phyloP scores from a whole-genome alignment of 1,140 invertebrate species.

The Myzus persicae region DNA sequence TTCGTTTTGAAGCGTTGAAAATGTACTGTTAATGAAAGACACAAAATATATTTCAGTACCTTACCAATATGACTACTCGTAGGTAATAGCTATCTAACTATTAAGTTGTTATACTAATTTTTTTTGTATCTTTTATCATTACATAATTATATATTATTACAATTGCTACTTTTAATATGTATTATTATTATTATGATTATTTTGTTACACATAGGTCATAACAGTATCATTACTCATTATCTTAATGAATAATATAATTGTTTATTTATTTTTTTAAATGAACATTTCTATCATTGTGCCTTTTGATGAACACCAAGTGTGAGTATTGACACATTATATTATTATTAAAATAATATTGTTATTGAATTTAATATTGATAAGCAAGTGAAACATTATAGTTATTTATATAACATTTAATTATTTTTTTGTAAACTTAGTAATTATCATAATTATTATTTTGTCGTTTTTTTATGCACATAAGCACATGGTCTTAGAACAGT shows the following conservation, averaged over 20 bases:
- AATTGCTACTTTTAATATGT: background rate
- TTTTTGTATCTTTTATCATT: conserved; percentile 38
- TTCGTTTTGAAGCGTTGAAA: background rate
- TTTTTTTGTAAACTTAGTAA: background rate
- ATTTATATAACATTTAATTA: background rate
- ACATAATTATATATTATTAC: conserved; percentile 14
- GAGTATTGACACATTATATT: background rate
- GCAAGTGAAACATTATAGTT: background rate
- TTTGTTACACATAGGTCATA: background rate
- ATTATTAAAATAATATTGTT: conserved; percentile 47
- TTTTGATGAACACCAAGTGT: conserved; percentile 43
- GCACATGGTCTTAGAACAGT: background rate
- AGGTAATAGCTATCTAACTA: conserved; percentile 8
- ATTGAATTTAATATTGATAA: conserved; percentile 51
- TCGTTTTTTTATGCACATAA: conserved; percentile 35
- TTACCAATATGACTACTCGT: conserved; percentile 36
- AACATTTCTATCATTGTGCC: conserved; percentile 49
- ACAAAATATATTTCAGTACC: conserved; percentile 6
- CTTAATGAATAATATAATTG: conserved; percentile 1
- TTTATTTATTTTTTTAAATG: conserved; percentile 38
- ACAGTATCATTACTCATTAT: background rate
- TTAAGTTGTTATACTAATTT: conserved; percentile 32
- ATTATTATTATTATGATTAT: conserved; percentile 37
- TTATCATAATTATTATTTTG: conserved; percentile 2
- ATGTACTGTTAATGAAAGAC: background rate